These are phyloP conservation scores for Stenodema calcarata DNA, from an alignment of 2,888 invertebrate species.

Conservation along the genomic window DNA sequence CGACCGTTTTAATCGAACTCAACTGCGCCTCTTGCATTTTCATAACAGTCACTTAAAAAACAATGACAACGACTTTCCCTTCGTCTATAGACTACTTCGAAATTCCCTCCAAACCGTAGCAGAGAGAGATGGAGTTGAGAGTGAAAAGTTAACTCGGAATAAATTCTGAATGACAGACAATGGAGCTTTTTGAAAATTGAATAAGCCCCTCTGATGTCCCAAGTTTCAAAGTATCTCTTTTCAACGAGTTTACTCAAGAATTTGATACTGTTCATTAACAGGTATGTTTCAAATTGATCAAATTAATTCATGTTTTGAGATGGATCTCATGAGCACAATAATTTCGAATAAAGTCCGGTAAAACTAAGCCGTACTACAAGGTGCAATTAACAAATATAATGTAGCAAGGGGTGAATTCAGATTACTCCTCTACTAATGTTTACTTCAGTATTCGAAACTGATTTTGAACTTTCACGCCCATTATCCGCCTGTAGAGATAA, in stretches of 20 bases:
- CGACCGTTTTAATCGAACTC: conserved; percentile 31
- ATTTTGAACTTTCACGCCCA: too few species aligned
- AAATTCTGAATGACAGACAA: conserved; percentile 40
- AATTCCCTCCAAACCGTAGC: conserved; percentile 13
- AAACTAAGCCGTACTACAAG: too few species aligned
- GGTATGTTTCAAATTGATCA: background rate
- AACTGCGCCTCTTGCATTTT: conserved; percentile 40
- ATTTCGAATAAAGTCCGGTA: too few species aligned
- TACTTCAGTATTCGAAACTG: too few species aligned
- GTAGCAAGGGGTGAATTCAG: too few species aligned
- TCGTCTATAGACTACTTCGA: conserved; percentile 22
- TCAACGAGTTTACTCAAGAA: background rate
- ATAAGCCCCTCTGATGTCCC: background rate
- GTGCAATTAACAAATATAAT: too few species aligned
- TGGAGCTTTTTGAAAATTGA: conserved; percentile 30
- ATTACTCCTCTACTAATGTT: too few species aligned
- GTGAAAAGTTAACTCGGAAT: conserved; percentile 41
- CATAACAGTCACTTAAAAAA: conserved; percentile 44
- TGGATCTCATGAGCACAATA: too few species aligned
- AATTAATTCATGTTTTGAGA: too few species aligned
- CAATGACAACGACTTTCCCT: conserved; percentile 28
- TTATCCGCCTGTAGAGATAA: too few species aligned
- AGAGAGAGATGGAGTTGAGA: conserved; percentile 25
- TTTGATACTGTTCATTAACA: background rate
- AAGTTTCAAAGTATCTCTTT: background rate